Base-by-base conservation (phyloP, 1,140 invertebrate genomes). In the Drosophila tsacasi region DNA sequence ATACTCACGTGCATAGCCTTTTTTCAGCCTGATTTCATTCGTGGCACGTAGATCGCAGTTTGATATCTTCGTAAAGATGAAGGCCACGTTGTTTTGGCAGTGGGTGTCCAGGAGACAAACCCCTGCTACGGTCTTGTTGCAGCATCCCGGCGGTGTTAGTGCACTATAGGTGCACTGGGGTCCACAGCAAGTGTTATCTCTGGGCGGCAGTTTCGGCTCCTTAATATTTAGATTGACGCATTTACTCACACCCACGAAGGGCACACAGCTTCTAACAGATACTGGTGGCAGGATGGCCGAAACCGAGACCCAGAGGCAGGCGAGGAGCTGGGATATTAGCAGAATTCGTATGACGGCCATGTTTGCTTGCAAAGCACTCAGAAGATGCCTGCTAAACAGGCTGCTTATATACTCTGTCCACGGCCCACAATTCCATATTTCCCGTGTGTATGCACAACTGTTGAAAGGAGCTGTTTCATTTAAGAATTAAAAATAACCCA, bases 161-260 rank as follows among this genome's bases (percentile, higher is more conserved):
- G 42, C 49, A 8, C 1, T 21, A 7, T 39, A 68, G 9, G 9
- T 15, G 39, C 75, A 77, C 0, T 23, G 42, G 12, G 74, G 49
- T 9, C 74, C 50, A 13, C 75, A 77, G 57, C 75, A 77, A 27
- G 40, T 8, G 12, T 77, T 77, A 17, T 76, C 75, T 10, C 64
- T 42, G 9, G 63, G 47, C 13, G 75, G 75, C 13, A 77, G 17
- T 5, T 25, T 32, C 0, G 74, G 75, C 32, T 78, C 75, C 23
- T 0, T 1, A 6, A 30, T 15, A 13, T 23, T 15, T 7, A 3
- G 15, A 9, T 37, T 12, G 10, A 2, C 1, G 37, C 75, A 69
- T 15, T 19, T 7, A 15, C 50, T 62, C 4, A 27, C 12, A 3
- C 64, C 74, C 9, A 10, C 0, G 15, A 62, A 77, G 0, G 64